phyloP scores from a whole-genome alignment of 2,888 invertebrate genomes.

The Acrobasis suavella region DNA sequence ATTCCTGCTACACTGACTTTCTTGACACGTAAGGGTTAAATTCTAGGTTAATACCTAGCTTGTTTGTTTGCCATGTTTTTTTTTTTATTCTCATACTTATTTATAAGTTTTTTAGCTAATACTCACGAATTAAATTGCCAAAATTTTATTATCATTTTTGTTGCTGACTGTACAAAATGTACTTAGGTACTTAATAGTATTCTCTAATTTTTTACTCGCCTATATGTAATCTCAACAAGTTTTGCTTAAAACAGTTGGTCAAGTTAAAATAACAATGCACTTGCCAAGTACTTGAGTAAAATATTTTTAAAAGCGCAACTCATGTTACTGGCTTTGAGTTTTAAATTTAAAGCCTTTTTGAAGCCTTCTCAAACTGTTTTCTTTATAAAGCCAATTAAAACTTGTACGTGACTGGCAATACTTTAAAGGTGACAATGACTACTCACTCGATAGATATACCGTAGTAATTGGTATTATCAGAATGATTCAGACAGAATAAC shows the following conservation, averaged over 20 bases:
- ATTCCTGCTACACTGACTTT: neutral
- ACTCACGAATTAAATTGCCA: too few relatives aligned
- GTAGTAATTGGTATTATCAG: neutral
- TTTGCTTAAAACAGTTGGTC: neutral
- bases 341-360: constrained; percentile 6
- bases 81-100: too few relatives aligned
- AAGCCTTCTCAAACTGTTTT: constrained; percentile 14
- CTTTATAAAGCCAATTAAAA: constrained; percentile 10
- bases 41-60: neutral
- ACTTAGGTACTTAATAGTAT: neutral
- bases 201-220: neutral
- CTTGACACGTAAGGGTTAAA: neutral
- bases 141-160: too few relatives aligned
- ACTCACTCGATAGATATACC: neutral
- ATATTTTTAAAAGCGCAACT: neutral
- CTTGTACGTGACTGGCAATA: constrained; percentile 8
- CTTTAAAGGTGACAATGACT: constrained; percentile 9
- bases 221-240: neutral
- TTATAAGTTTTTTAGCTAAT: too few relatives aligned
- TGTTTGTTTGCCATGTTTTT: too few relatives aligned
- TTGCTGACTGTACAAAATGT: too few relatives aligned
- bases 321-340: neutral
- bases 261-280: neutral
- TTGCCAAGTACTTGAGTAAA: neutral
- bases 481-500: neutral